Conservation (phyloP, 2,888 invertebrate species). For the Apoda limacodes region DNA sequence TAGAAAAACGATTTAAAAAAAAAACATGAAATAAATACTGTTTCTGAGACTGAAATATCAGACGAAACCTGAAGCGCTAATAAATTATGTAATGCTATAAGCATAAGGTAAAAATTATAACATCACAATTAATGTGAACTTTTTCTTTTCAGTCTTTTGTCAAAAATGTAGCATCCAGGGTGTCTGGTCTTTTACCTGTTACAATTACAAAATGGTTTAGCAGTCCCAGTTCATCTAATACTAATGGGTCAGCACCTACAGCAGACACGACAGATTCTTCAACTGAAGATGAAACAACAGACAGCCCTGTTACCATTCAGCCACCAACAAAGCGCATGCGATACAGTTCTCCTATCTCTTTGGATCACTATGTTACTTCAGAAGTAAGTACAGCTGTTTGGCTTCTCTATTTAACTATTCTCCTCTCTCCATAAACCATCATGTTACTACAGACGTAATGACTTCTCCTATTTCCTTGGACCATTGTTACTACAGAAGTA, state of each 20-base stretch:
- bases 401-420: not conserved
- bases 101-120: too few species aligned
- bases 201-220: conserved; percentile 69
- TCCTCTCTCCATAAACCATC: too few species aligned
- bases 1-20: too few species aligned
- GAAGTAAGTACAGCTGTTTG: conserved; percentile 29
- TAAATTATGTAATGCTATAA: too few species aligned
- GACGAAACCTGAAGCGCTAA: too few species aligned
- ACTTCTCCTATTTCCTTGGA: too few species aligned
- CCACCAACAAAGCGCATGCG: conserved; percentile 59
- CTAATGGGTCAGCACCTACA: conserved; percentile 47
- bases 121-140: too few species aligned
- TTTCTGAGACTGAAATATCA: too few species aligned
- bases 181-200: conserved; percentile 73
- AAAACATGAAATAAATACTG: too few species aligned
- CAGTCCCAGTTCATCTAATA: conserved; percentile 34
- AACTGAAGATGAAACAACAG: conserved; percentile 43
- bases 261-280: conserved; percentile 50
- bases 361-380: conserved; percentile 23
- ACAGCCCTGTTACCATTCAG: conserved; percentile 30
- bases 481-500: not conserved
- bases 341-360: conserved; percentile 25
- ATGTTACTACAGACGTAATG: too few species aligned
- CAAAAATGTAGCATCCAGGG: conserved; percentile 73
- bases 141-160: conserved; percentile 74